These are phyloP conservation scores for Hippoglossus stenolepis DNA, from an alignment of 2,113 vertebrate species.

Conservation along the genomic window DNA sequence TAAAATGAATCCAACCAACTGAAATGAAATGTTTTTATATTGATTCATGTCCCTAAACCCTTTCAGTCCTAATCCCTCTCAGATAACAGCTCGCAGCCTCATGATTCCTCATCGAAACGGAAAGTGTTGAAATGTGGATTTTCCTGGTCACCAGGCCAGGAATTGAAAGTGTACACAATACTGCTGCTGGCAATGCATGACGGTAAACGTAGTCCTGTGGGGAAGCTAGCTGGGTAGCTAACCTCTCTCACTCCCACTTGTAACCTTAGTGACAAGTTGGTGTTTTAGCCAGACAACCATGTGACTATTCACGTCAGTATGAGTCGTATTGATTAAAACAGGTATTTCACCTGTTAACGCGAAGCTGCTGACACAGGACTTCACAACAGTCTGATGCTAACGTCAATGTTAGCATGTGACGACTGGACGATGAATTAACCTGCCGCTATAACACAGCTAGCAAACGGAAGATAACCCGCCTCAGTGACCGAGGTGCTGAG, in stretches of 20 bases:
- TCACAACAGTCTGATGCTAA: slow-evolving; percentile 30
- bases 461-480: slow-evolving; percentile 30
- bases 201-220: slow-evolving; percentile 53
- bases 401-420: slow-evolving; percentile 61
- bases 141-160: slow-evolving; percentile 7
- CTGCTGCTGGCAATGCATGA: slow-evolving; percentile 16
- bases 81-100: background rate
- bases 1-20: background rate
- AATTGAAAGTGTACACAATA: slow-evolving; percentile 20
- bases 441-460: slow-evolving; percentile 19
- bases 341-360: background rate
- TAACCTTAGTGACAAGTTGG: background rate
- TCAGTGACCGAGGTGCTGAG: background rate
- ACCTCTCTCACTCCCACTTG: background rate
- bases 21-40: background rate
- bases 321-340: background rate
- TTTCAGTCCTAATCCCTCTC: background rate
- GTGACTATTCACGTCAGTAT: background rate
- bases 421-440: slow-evolving; percentile 65
- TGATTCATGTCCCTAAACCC: background rate
- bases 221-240: slow-evolving; percentile 20
- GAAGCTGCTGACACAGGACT: background rate
- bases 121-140: background rate
- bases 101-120: background rate
- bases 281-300: background rate